A percentile compares a stretch with the other conserved stretches of the same genome.
Evolutionary conservation across 2,113 vertebrate genomes (phyloP).

Genomic region (Ictidomys tridecemlineatus): DNA sequence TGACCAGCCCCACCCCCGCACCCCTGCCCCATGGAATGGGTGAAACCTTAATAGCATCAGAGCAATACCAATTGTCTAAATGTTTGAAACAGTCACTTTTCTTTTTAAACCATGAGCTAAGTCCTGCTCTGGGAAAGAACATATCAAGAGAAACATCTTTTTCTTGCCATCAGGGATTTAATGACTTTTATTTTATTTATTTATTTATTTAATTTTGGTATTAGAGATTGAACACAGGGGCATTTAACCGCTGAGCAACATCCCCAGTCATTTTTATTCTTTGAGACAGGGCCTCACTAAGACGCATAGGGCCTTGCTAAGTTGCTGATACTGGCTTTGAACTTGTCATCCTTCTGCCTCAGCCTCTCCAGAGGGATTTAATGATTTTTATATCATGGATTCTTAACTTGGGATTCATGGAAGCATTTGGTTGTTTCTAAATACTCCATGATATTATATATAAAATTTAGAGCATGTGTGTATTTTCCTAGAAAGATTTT

Average conservation of each 20-base stretch:
- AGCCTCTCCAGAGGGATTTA: not conserved
- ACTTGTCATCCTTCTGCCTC: not conserved
- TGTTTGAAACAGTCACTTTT: not conserved
- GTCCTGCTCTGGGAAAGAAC: not conserved
- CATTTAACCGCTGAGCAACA: too few species aligned
- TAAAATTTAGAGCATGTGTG: not conserved
- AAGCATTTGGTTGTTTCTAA: not conserved
- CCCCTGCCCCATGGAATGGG: not conserved
- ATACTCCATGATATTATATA: not conserved
- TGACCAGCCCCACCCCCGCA: fast-evolving
- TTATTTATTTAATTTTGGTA: too few species aligned
- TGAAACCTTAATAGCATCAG: not conserved
- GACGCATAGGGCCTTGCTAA: too few species aligned
- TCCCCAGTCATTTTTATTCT: too few species aligned
- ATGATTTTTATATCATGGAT: not conserved
- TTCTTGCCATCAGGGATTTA: not conserved
- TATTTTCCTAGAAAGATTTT: constrained; percentile 35
- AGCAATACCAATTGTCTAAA: not conserved
- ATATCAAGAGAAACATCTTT: not conserved
- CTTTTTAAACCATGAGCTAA: constrained; percentile 6
- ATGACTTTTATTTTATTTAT: not conserved
- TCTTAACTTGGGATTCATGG: not conserved
- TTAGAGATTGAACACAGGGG: too few species aligned
- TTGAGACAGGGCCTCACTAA: too few species aligned
- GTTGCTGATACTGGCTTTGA: too few species aligned